Evolutionary conservation across 2,113 vertebrate species (phyloP), one percentile per base, ranked within the genome.

Genomic region (Colossoma macropomum): DNA sequence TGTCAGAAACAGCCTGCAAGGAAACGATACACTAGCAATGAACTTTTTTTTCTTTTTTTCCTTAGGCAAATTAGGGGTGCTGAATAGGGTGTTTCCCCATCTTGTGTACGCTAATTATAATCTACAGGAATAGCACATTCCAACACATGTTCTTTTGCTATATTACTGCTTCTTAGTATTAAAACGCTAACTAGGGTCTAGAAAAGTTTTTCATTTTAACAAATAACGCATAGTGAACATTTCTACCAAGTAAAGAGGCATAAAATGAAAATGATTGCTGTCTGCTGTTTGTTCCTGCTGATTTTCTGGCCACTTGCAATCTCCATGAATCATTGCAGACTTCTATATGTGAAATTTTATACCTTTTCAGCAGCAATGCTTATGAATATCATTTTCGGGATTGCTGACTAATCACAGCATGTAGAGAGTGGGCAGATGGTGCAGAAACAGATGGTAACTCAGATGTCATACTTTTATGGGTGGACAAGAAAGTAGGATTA

Each of bases 71-170:
- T 76, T 34, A 83, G 52, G 74, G 69, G 4, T 32, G 52, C n/a
- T 66, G 32, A 66, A 23, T 28, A 66, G 77, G 59, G 70, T 72
- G 82, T 84, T 65, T 74, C 69, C 34, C 68, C 70, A 21, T 25
- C 17, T 28, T 73, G 71, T n/a, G 48, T 30, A 75, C 68, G 45
- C 48, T 79, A 79, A 84, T 79, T 84, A 79, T 30, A 79, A 78
- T 41, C 5, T 54, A 79, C 59, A 56, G 28, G 52, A 79, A 79
- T 73, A 84, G 77, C 23, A 28, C 59, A 68, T 74, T 79, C n/a
- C 76, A 74, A 19, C 60, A 72, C 56, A 79, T 56, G 82, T 45
- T 79, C 4, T 25, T 76, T 73, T 54, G 27, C 68, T 65, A 34
- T 52, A 13, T 30, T 30, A 23, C 25, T 54, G 45, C 17, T 50